Evolutionary conservation across 1,140 invertebrate species (phyloP).

Genomic region (Brachionus asplanchnoidis): DNA sequence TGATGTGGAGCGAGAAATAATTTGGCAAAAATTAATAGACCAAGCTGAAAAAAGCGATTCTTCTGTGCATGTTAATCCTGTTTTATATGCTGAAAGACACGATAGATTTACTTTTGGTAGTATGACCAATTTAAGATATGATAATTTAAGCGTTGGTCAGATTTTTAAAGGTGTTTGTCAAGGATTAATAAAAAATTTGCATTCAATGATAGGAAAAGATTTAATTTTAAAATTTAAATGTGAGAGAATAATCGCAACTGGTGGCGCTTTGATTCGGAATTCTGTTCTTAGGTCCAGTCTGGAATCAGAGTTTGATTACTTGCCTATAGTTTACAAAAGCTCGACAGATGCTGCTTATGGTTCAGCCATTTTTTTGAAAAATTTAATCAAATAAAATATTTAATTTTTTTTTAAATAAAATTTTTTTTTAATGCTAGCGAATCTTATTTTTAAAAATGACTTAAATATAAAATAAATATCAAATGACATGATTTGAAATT

Average conservation of each 20-base stretch:
- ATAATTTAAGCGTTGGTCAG: conserved; percentile 66
- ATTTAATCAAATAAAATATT: neutral
- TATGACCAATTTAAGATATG: conserved; percentile 66
- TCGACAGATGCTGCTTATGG: conserved; percentile 35
- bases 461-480: no score
- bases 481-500: no score
- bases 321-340: neutral
- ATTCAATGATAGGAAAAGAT: conserved; percentile 55
- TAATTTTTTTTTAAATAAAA: no score
- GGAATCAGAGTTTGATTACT: neutral
- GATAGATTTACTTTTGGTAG: conserved; percentile 64
- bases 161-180: conserved; percentile 70
- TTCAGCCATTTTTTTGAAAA: conserved; percentile 3
- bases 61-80: conserved; percentile 59
- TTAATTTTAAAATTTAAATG: neutral
- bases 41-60: conserved; percentile 59
- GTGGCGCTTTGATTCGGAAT: conserved; percentile 13
- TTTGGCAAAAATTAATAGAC: conserved; percentile 69
- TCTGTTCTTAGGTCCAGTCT: neutral
- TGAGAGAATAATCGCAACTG: conserved; percentile 33
- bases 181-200: conserved; percentile 73
- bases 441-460: no score
- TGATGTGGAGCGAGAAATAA: conserved; percentile 58
- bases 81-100: conserved; percentile 73
- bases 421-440: no score